Percentiles rank a stretch among this genome's conserved stretches.
These are phyloP conservation scores for Eupithecia dodoneata DNA, from an alignment of 2,888 invertebrate species.

Conservation along the genomic window DNA sequence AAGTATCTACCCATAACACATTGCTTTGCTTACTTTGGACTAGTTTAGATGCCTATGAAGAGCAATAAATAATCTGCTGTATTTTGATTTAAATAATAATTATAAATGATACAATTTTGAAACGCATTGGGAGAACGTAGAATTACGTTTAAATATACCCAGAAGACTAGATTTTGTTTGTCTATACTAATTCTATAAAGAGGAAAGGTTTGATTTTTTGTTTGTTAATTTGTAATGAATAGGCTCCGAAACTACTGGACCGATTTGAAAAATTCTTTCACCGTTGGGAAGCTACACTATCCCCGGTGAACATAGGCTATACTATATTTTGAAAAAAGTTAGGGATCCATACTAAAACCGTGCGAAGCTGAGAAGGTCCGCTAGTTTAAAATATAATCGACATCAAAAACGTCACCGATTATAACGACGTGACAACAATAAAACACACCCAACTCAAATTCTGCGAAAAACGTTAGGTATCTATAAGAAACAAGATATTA, in stretches of 20 bases:
- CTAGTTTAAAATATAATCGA: neutral
- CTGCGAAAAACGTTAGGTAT: conserved; percentile 1
- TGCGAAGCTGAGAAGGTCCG: too few species aligned
- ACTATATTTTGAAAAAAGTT: too few species aligned
- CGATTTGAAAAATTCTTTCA: too few species aligned
- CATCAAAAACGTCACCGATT: neutral
- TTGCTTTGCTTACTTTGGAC: neutral
- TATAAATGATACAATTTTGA: neutral
- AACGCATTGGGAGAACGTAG: too few species aligned
- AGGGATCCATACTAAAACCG: too few species aligned
- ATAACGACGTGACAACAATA: neutral
- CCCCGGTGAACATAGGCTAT: too few species aligned
- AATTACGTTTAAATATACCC: neutral
- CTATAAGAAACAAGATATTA: conserved; percentile 8
- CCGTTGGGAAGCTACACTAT: too few species aligned
- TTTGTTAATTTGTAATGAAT: too few species aligned
- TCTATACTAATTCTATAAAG: too few species aligned
- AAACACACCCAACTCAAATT: conserved; percentile 7
- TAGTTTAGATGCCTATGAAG: neutral
- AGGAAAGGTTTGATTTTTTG: too few species aligned
- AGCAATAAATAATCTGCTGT: neutral
- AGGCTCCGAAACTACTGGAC: too few species aligned
- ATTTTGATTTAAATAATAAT: neutral
- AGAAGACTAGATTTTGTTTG: neutral
- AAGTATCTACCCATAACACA: neutral